Evolutionary conservation across 2,113 vertebrate genomes (phyloP).

Genomic region (Rattus norvegicus): DNA sequence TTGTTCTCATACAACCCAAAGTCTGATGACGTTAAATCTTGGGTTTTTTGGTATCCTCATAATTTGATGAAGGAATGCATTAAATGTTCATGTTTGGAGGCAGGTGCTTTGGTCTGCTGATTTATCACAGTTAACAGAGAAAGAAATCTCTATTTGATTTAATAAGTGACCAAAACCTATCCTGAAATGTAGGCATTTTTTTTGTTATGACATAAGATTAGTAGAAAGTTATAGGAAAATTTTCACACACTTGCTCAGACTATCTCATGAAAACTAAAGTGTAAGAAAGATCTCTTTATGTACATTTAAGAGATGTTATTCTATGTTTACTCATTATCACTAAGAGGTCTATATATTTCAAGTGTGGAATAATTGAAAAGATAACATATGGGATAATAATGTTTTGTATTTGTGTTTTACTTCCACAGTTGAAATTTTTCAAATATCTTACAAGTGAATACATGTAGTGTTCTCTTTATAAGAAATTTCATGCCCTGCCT

Average conservation of each 20-base stretch:
- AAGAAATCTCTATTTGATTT: not conserved
- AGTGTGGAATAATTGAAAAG: not conserved
- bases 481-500: not conserved
- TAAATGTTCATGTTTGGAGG: not conserved
- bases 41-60: not conserved
- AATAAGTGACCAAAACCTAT: not conserved
- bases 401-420: not conserved
- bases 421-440: not conserved
- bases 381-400: not conserved
- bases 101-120: not conserved
- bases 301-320: not conserved
- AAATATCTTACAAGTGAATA: not conserved
- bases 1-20: not conserved
- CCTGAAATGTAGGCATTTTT: not conserved
- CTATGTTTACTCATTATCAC: not conserved
- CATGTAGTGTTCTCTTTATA: not conserved
- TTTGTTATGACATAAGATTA: not conserved
- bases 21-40: not conserved
- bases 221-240: not conserved
- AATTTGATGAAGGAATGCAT: not conserved
- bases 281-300: not conserved
- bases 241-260: not conserved
- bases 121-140: not conserved
- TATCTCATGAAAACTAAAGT: not conserved
- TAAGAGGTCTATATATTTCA: not conserved